Evolutionary conservation across 2,797 vertebrate species (phyloP).

Genomic region (Ptychadena robeensis): DNA sequence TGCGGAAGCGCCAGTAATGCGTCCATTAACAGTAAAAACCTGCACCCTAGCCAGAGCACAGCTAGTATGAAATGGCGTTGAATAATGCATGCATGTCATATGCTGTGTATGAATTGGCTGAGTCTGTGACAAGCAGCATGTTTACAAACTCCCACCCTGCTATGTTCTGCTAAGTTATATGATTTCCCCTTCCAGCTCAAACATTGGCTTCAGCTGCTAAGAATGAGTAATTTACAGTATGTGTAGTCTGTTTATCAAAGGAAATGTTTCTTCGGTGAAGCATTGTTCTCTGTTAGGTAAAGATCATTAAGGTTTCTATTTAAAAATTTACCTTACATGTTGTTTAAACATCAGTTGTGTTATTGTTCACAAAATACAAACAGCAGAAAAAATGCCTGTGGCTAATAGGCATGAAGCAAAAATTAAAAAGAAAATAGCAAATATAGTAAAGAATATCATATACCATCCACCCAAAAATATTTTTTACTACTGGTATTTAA

Average conservation of each 20-base stretch:
- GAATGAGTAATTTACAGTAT: conserved; percentile 68
- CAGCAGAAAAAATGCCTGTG: neutral
- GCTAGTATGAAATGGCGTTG: too few relatives aligned
- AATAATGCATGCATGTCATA: too few relatives aligned
- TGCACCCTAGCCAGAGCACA: too few relatives aligned
- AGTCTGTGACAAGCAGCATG: neutral
- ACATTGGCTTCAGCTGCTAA: conserved; percentile 67
- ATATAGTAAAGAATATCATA: neutral
- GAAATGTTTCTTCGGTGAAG: conserved; percentile 63
- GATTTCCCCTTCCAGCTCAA: conserved; percentile 72
- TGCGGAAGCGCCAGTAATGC: too few relatives aligned
- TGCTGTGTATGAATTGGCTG: too few relatives aligned
- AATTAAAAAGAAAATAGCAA: too few relatives aligned
- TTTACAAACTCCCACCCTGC: neutral
- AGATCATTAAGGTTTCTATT: conserved; percentile 48
- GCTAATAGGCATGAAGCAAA: neutral
- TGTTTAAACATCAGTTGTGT: conserved; percentile 47
- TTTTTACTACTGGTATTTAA: too few relatives aligned
- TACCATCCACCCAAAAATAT: neutral
- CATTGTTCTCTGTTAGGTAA: conserved; percentile 53
- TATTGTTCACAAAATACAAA: conserved; percentile 22
- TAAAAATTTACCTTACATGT: conserved; percentile 10
- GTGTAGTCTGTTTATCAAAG: conserved; percentile 69
- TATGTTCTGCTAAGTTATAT: conserved; percentile 66
- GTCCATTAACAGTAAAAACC: too few relatives aligned